Evolutionary conservation across 2,797 vertebrate species (phyloP).

Genomic region (Macropus fuliginosus): DNA sequence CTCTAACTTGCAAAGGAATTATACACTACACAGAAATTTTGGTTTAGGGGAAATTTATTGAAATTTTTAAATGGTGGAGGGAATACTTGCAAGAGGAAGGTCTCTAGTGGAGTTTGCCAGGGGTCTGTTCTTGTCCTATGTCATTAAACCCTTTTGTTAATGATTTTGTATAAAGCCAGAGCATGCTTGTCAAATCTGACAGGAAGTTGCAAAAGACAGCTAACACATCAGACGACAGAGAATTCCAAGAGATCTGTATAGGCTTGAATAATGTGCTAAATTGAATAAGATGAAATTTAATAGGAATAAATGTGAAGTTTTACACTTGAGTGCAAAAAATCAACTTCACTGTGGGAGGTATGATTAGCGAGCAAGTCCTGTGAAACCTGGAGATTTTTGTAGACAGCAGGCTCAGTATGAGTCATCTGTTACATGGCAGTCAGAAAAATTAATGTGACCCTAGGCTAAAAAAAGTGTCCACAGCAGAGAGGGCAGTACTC

Average conservation of each 20-base stretch:
- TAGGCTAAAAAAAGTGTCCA: neutral
- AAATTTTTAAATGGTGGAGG: neutral
- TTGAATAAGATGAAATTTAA: conserved; percentile 3
- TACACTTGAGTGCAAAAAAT: neutral
- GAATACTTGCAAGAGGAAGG: neutral
- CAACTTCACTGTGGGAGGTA: neutral
- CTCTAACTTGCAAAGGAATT: neutral
- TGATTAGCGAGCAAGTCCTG: neutral
- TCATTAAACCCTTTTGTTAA: neutral
- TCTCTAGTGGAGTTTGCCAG: neutral
- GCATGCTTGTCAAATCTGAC: neutral
- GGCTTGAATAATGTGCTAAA: neutral
- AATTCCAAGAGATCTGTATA: neutral
- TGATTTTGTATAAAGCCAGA: neutral
- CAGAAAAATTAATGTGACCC: neutral
- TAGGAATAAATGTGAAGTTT: neutral
- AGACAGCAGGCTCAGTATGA: neutral
- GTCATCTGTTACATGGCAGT: neutral
- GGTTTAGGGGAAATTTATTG: neutral
- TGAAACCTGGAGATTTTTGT: neutral
- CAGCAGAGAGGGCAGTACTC: neutral
- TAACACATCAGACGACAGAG: neutral
- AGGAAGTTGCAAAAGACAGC: neutral
- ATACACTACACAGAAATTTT: neutral
- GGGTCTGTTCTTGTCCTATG: neutral